Evolutionary conservation across 2,113 vertebrate genomes (phyloP), one percentile per base, ranked within the genome.

Genomic region (Pseudopodoces humilis): DNA sequence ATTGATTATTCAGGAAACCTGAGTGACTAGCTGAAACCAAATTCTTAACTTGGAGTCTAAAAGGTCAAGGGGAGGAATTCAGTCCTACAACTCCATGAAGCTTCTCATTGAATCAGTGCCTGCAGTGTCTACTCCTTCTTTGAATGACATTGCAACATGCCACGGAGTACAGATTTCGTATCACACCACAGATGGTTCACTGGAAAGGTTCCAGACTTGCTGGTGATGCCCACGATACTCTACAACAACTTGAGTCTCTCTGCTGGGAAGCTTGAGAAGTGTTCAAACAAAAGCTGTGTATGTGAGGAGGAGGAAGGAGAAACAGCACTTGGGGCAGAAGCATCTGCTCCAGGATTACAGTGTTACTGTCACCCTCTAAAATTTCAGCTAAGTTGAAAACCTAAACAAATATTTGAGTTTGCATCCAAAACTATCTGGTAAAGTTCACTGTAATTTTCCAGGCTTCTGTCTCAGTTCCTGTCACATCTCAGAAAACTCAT

Each of bases 161-260:
- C 93, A 88, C 27, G 12, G 83, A 80, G 70, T 22, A 56, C 3
- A 20, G 91, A 94, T 92, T 96, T 83, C 11, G 0, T 70, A 91
- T 92, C 60, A 95, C 95, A 94, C 72, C 90, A 88, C 96, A 94
- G 96, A 94, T 83, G 95, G 85, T 65, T 80, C 64, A 75, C 65
- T 90, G 65, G 88, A 95, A 96, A 62, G 0, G 24, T 56, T 94
- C 92, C 95, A 90, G 94, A 65, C 87, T 59, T 41, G 85, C 64
- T 75, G 86, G 90, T 27, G 21, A 59, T 80, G 85, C 52, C 46
- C 2, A 52, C 0, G 9, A 46, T 44, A 85, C 75, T 86, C 72
- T 81, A 23, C 43, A 83, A 63, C 70, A 78, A 85, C 35, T 60
- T 56, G 28, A 53, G n/a, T 53, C n/a, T 94, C 79, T 86, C 37